Base-by-base conservation (phyloP, 2,797 vertebrate species). In the Propithecus deckenii region DNA sequence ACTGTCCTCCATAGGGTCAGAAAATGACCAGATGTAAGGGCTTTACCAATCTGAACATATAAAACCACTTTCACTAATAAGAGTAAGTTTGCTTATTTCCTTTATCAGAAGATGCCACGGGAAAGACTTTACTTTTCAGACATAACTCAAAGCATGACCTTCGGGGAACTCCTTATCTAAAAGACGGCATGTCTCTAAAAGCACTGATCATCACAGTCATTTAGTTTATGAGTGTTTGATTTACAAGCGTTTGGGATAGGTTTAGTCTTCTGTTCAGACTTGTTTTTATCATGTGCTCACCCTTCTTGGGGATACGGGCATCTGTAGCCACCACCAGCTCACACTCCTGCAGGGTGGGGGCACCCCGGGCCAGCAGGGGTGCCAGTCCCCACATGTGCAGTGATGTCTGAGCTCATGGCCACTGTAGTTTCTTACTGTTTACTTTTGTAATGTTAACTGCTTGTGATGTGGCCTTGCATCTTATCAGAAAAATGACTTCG, bases 71-170 rank as follows among this genome's bases (percentile, higher is more conserved):
- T 61, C 30, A 25, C 15, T 43, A 38, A 78, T 6, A 41, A 86
- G 75, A 83, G 55, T 5, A 63, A 48, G 48, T 18, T 30, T 17
- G 32, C 22, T 30, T 67, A 20, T 22, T 71, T 71, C 25, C 22
- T 89, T 89, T 63, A 69, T 61, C 86, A 89, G 94, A 95, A 95
- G 75, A 65, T 0, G 81, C 48, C 41, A 50, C 35, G 7, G 79
- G 43, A 22, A 78, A 86, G 55, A 20, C 3, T 59, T 35, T 65
- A 15, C 41, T 93, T 88, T 69, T 38, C 43, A 86, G 74, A 61
- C 8, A 81, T 43, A 89, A 91, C 15, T 86, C 79, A 74, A 78
- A 83, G 28, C 13, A 7, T 32, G 55, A 59, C 14, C n/a, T 38
- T 32, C 48, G 8, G 52, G 63, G 12, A 65, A 87, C 25, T 52